phyloP scores from a whole-genome alignment of 2,113 vertebrate genomes.

The Aptenodytes patagonicus region DNA sequence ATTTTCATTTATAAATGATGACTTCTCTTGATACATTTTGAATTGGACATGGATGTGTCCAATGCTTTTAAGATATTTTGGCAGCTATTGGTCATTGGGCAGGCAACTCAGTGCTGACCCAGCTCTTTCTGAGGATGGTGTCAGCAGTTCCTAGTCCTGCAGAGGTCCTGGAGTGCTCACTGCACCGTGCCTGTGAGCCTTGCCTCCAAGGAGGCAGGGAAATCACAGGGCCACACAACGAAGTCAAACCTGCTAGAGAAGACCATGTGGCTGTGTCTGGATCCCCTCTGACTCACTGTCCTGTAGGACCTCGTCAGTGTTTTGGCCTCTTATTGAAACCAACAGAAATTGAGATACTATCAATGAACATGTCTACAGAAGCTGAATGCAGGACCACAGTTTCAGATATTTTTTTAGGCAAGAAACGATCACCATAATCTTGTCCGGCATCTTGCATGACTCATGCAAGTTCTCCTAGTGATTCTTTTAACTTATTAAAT shows the following conservation, averaged over 20 bases:
- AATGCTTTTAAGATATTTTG: neutral
- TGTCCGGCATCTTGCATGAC: neutral
- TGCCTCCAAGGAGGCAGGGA: no score
- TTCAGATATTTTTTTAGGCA: neutral
- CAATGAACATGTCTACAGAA: neutral
- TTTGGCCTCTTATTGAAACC: neutral
- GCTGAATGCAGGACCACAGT: neutral
- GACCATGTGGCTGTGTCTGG: neutral
- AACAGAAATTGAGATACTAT: neutral
- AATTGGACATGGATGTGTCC: neutral
- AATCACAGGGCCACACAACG: neutral
- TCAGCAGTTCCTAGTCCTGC: neutral
- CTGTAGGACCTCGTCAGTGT: neutral
- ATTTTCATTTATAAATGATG: neutral
- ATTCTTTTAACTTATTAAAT: neutral
- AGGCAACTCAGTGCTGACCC: neutral
- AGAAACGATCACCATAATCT: neutral
- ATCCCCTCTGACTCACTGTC: neutral
- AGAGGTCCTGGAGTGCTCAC: neutral
- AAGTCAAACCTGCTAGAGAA: neutral
- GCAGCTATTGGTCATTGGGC: neutral
- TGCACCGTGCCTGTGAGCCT: neutral
- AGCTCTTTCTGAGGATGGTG: neutral
- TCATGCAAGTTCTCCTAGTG: neutral
- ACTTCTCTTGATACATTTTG: neutral